Percentiles rank a stretch among this genome's conserved stretches.
These are phyloP conservation scores for Hirundo rustica DNA, from an alignment of 2,797 vertebrate genomes.

Conservation along the genomic window DNA sequence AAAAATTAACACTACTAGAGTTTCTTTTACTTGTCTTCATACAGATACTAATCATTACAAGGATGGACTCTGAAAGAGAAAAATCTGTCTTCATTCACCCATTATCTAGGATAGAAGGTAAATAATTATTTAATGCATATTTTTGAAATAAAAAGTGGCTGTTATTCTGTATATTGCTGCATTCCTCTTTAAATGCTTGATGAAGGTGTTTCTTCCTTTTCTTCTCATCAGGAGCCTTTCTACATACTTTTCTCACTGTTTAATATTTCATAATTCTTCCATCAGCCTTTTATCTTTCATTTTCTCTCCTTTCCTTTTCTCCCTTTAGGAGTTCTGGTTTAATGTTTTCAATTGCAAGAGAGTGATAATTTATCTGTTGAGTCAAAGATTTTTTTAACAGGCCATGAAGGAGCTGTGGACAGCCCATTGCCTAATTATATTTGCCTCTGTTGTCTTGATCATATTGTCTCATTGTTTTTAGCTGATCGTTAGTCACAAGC, in stretches of 20 bases:
- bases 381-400: background rate
- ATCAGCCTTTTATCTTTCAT: background rate
- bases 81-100: conserved; percentile 74
- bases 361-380: background rate
- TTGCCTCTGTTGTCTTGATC: background rate
- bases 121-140: background rate
- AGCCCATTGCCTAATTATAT: background rate
- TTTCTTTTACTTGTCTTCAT: conserved; percentile 50
- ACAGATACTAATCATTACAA: conserved; percentile 86
- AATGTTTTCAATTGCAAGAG: background rate
- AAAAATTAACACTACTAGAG: background rate
- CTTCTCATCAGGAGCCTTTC: background rate
- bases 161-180: background rate
- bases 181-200: background rate
- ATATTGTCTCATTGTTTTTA: background rate
- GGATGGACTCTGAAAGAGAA: conserved; percentile 75
- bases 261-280: background rate
- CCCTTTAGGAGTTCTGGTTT: background rate
- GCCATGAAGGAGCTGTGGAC: background rate
- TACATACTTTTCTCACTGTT: background rate
- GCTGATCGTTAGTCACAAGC: background rate
- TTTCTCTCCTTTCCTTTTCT: background rate
- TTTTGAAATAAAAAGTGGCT: background rate
- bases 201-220: background rate
- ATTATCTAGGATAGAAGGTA: conserved; percentile 82